Evolutionary conservation across 2,888 invertebrate genomes (phyloP).

Genomic region (Idaea dimidiata): DNA sequence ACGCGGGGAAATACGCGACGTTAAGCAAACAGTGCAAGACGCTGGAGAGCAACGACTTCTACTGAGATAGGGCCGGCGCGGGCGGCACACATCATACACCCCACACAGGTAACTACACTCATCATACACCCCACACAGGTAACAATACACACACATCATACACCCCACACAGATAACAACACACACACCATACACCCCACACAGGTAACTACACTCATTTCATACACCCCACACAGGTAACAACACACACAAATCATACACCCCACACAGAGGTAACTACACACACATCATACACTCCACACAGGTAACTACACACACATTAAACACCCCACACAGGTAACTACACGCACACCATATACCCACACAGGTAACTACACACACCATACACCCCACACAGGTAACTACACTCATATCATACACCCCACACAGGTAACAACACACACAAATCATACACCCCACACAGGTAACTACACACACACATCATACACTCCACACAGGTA

Average conservation of each 20-base stretch:
- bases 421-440: neutral
- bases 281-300: slow-evolving; percentile 20
- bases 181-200: slow-evolving; percentile 21
- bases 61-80: slow-evolving; percentile 91
- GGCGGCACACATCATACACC: slow-evolving; percentile 34
- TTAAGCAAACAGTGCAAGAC: slow-evolving; percentile 98
- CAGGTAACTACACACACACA: no score
- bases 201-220: neutral
- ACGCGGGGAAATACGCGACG: slow-evolving; percentile 96
- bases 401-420: slow-evolving; percentile 19
- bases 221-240: neutral
- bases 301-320: slow-evolving; percentile 22
- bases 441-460: slow-evolving; percentile 7
- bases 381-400: neutral
- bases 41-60: slow-evolving; percentile 95
- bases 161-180: neutral
- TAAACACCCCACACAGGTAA: slow-evolving; percentile 4
- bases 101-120: neutral
- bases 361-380: neutral
- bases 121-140: neutral
- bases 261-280: neutral
- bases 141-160: neutral
- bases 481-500: neutral
- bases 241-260: neutral
- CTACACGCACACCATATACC: neutral